Base-by-base conservation (phyloP, 2,797 vertebrate species). In the Borostomias antarcticus region DNA sequence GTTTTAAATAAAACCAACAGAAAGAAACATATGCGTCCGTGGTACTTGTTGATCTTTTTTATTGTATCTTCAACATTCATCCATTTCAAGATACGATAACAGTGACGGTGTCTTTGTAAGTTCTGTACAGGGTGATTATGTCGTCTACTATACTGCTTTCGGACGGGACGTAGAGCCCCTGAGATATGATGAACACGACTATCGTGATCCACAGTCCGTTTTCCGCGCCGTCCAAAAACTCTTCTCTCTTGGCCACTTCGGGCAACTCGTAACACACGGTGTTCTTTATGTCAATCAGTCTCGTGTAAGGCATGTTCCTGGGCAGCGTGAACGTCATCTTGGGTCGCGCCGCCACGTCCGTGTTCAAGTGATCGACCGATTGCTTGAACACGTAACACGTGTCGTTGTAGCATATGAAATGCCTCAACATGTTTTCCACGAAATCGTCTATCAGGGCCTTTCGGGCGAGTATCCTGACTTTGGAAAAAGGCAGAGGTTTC, bases 11-110 rank as follows among this genome's bases (percentile, higher is more conserved):
- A 48, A 48, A 48, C 45, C 45, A 48, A 48, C 45, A 48, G 45
- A 48, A 48, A 48, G 45, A 48, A 48, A 48, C 45, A 17, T 48
- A 19, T 48, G 45, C 45, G 45, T 48, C 45, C 45, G 45, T 48
- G 45, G 45, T 48, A 48, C n/a, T 48, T 48, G 45, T 48, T 48
- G 15, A 48, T 48, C 45, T 48, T 48, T 48, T 48, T 48, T 35
- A 48, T 48, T 48, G n/a, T 19, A 48, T 48, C 45, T 48, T 48
- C 45, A 19, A 48, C 45, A 48, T 48, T 48, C 15, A 48, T 48
- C n/a, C 45, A 48, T 48, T 48, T 48, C 45, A 48, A 48, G 45
- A 48, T 48, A 48, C 45, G 45, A 48, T 48, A 48, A 48, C 45
- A 48, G n/a, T 48, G 45, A 48, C n/a, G 45, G 45, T 48, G 45